Conservation (phyloP, 2,113 vertebrate genomes). For the Accipiter cooperii region DNA sequence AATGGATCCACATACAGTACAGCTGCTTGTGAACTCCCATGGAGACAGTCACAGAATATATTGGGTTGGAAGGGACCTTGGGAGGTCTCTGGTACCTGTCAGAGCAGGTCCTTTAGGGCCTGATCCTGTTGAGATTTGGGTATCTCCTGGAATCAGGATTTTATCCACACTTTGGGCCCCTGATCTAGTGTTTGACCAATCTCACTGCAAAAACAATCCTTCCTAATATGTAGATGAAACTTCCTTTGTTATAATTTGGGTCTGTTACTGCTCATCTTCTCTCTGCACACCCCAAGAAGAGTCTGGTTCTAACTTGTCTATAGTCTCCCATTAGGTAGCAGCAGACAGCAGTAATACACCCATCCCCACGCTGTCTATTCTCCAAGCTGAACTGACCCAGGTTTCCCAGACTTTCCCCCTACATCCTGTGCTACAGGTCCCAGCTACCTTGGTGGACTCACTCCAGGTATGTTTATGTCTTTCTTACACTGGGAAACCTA, state of each 20-base stretch:
- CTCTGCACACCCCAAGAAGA: not conserved
- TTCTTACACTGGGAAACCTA: not conserved
- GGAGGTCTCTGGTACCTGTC: not conserved
- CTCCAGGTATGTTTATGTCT: not conserved
- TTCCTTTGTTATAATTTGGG: not conserved
- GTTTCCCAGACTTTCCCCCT: not conserved
- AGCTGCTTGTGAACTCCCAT: not conserved
- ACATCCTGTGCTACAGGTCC: not conserved
- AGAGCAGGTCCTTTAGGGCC: not conserved
- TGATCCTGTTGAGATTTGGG: not conserved
- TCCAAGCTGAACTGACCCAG: not conserved
- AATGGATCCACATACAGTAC: not conserved
- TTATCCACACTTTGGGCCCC: not conserved
- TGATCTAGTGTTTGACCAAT: not conserved
- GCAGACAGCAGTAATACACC: not conserved
- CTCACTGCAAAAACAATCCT: not conserved
- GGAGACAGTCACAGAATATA: not conserved
- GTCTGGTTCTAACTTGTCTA: not conserved
- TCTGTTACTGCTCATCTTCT: not conserved
- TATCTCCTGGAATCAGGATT: not conserved
- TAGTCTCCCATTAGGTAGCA: not conserved
- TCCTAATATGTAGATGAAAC: not conserved
- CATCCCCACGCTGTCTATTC: not conserved
- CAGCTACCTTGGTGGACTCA: rapidly evolving
- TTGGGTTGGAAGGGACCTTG: not conserved